phyloP scores from a whole-genome alignment of 2,888 invertebrate species.

The Leucoma salicis region DNA sequence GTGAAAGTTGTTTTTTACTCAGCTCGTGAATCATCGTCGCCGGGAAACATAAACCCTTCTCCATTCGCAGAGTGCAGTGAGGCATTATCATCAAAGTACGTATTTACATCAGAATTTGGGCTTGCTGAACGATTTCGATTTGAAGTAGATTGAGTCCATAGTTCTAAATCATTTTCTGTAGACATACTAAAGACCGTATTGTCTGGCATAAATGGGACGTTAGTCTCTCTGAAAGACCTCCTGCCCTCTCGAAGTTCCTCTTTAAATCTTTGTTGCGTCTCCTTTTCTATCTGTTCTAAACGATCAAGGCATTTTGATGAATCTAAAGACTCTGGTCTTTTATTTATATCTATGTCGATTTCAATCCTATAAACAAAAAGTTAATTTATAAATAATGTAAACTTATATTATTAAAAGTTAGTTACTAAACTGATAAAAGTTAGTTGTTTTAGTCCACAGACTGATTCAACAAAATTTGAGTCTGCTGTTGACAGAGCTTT shows the following conservation, averaged over 20 bases:
- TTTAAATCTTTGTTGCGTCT: slow-evolving; percentile 59
- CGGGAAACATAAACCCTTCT: slow-evolving; percentile 21
- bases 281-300: slow-evolving; percentile 67
- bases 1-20: slow-evolving; percentile 27
- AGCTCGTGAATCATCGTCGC: slow-evolving; percentile 23
- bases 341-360: slow-evolving; percentile 61
- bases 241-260: slow-evolving; percentile 25
- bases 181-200: slow-evolving; percentile 20
- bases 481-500: no score
- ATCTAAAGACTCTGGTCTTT: slow-evolving; percentile 51
- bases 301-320: slow-evolving; percentile 61
- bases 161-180: slow-evolving; percentile 40
- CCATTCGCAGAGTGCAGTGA: slow-evolving; percentile 11
- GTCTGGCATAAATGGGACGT: not conserved
- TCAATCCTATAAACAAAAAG: slow-evolving; percentile 55
- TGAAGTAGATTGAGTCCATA: slow-evolving; percentile 27
- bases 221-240: slow-evolving; percentile 2
- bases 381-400: not conserved
- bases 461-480: no score
- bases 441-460: no score
- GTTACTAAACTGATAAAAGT: no score
- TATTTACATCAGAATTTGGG: slow-evolving; percentile 11
- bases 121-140: slow-evolving; percentile 2
- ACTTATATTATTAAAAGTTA: no score
- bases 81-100: slow-evolving; percentile 16